Evolutionary conservation across 2,888 invertebrate genomes (phyloP), one percentile per base, ranked within the genome.

Genomic region (Apamea sordens): DNA sequence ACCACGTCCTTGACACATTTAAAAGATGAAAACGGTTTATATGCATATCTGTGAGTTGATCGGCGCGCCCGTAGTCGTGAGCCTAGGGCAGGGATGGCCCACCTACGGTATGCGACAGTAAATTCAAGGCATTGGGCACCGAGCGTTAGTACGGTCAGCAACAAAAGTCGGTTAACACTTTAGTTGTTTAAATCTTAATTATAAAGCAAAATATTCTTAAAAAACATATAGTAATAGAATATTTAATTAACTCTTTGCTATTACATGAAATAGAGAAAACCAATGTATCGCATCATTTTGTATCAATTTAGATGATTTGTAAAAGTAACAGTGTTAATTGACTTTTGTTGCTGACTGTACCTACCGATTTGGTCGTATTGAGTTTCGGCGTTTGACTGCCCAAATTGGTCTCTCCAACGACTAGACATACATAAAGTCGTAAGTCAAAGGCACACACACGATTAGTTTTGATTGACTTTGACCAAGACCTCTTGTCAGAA

Each of bases 1-100:
- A 86, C 82, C 67, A 50, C 56, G 90, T 88, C 95, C 96, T 95
- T 96, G 95, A 93, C 95, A 94, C 89, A 92, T 93, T 94, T 89
- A 77, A 88, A 88, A 86, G 89, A 80, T 80, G 70, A 90, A 91
- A 91, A 90, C 87, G 89, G 90, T 92, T 92, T 92, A 92, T 90
- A 92, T 92, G 92, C 92, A 91, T 92, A 92, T 92, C 92, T 91
- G 89, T 92, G 89, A 88, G 88, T 88, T 88, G 90, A 92, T 89
- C 89, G 92, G 87, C 93, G 86, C 93, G 92, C 92, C 93, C 91
- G 89, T 92, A 90, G 89, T 89, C 85, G 86, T 88, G 82, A 85
- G 83, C 86, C 86, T 87, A 59, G 28, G 15, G 50, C 59, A 74
- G 74, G 28, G 81, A 56, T 56, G 24, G 8, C 0, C 10, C 74